phyloP scores from a whole-genome alignment of 2,113 vertebrate species.

The Anhinga rufa region DNA sequence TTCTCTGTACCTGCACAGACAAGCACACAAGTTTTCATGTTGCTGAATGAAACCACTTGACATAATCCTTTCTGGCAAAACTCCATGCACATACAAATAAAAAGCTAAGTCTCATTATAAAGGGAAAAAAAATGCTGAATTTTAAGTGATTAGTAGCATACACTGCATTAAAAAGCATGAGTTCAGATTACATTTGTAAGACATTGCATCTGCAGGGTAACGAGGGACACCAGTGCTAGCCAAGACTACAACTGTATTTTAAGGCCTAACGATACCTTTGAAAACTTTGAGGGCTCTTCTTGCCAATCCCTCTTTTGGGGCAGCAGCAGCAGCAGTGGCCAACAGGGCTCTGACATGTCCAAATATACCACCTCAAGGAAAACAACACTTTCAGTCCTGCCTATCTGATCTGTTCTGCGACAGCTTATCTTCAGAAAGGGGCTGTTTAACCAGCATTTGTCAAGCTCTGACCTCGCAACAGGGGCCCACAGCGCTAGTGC shows the following conservation, averaged over 20 bases:
- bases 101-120: neutral
- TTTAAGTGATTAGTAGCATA: neutral
- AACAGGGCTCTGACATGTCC: neutral
- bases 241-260: neutral
- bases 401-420: neutral
- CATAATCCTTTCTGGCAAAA: slow-evolving; percentile 38
- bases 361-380: neutral
- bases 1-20: slow-evolving; percentile 36
- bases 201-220: neutral
- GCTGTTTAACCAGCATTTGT: neutral
- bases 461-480: neutral
- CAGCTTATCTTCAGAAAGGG: neutral
- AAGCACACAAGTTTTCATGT: neutral
- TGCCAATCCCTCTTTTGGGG: neutral
- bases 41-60: slow-evolving; percentile 50
- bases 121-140: neutral
- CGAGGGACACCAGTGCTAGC: neutral
- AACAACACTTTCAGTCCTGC: neutral
- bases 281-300: neutral
- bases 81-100: slow-evolving; percentile 1
- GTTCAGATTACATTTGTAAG: neutral
- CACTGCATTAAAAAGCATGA: neutral
- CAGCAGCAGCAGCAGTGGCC: neutral
- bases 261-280: neutral
- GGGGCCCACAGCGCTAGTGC: neutral